A percentile compares a stretch with the other conserved stretches of the same genome.
Evolutionary conservation across 2,888 invertebrate genomes (phyloP).

Genomic region (Hedychridium roseum): DNA sequence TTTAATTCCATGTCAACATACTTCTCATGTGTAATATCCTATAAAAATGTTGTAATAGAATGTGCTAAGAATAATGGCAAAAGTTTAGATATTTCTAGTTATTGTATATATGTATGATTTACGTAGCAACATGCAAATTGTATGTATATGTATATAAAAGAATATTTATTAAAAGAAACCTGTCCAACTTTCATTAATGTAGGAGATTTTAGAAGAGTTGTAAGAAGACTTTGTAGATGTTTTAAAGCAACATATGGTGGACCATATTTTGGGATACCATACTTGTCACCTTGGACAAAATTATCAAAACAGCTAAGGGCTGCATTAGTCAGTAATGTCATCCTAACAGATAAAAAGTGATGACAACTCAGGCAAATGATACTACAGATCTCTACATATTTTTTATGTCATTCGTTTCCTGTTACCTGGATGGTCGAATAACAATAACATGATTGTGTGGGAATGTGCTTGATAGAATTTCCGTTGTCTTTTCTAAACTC

Average conservation of each 20-base stretch:
- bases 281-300: constrained; percentile 79
- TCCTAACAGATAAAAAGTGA: constrained; percentile 64
- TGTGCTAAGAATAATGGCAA: no score
- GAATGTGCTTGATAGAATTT: constrained; percentile 74
- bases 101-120: no score
- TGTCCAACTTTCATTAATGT: constrained; percentile 7
- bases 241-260: constrained; percentile 76
- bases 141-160: no score
- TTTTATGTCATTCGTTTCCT: no score
- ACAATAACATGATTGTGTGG: constrained; percentile 76
- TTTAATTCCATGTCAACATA: constrained; percentile 19
- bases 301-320: constrained; percentile 86
- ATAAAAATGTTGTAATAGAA: no score
- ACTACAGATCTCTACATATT: no score
- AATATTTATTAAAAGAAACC: no score
- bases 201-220: constrained; percentile 20
- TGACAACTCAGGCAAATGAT: no score
- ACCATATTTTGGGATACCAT: constrained; percentile 84
- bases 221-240: constrained; percentile 72
- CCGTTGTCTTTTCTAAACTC: constrained; percentile 82
- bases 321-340: constrained; percentile 75
- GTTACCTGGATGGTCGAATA: constrained; percentile 77
- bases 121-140: no score
- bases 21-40: constrained; percentile 16
- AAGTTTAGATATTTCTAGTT: no score